A percentile compares a stretch with the other conserved stretches of the same genome.
phyloP scores from a whole-genome alignment of 2,888 invertebrate genomes.

The Pachliopta kotzebuea region DNA sequence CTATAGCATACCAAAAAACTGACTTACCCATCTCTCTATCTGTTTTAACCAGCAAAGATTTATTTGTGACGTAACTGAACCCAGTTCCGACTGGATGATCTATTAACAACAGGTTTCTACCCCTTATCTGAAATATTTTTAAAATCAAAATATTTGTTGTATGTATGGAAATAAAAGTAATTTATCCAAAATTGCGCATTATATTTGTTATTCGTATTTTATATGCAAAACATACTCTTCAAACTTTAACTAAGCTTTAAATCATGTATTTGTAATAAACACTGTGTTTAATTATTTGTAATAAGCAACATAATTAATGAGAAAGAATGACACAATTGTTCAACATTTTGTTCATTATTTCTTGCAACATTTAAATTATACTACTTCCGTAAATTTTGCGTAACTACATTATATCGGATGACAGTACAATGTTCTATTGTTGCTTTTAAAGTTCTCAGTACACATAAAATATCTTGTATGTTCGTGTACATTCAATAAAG shows the following conservation, averaged over 20 bases:
- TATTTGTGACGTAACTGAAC: constrained; percentile 87
- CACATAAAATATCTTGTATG: not conserved
- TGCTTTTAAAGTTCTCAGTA: not conserved
- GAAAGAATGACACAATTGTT: not conserved
- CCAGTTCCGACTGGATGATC: constrained; percentile 96
- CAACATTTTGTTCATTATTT: not conserved
- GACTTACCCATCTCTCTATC: constrained; percentile 64
- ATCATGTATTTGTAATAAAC: not conserved
- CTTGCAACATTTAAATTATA: constrained; percentile 6
- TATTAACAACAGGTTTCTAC: constrained; percentile 90
- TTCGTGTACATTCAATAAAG: not conserved
- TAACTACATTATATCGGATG: constrained; percentile 4
- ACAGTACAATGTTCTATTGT: constrained; percentile 21
- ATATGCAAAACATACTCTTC: not conserved
- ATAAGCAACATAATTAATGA: not conserved
- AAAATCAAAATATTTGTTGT: constrained; percentile 30
- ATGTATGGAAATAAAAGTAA: not conserved
- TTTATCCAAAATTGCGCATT: not conserved
- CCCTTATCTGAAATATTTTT: constrained; percentile 81
- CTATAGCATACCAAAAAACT: not conserved
- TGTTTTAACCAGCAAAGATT: constrained; percentile 51
- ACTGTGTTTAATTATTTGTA: not conserved
- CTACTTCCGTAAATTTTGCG: not conserved
- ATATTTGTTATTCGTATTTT: too few species aligned
- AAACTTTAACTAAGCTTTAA: not conserved